These are phyloP conservation scores for Abrostola tripartita DNA, from an alignment of 2,888 invertebrate genomes.

Conservation along the genomic window DNA sequence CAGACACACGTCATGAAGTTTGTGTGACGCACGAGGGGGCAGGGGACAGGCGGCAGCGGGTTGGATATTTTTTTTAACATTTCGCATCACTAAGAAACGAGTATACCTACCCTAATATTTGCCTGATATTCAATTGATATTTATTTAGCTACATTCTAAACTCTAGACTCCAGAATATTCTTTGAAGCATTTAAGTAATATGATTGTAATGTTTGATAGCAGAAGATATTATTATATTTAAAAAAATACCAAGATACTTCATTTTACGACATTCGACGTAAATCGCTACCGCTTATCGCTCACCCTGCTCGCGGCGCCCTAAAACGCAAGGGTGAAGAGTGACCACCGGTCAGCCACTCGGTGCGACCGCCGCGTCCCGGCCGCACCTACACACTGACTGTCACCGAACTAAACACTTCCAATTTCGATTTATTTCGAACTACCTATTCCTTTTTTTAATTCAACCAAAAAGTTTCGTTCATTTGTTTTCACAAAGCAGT, in stretches of 20 bases:
- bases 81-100: no score
- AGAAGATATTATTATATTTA: no score
- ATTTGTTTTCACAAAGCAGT: not conserved
- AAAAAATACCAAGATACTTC: no score
- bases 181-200: no score
- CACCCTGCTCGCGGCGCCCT: slow-evolving; percentile 17
- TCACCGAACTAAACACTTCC: slow-evolving; percentile 18
- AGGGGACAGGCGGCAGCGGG: slow-evolving; percentile 18
- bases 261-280: no score
- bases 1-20: slow-evolving; percentile 47
- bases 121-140: no score
- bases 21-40: slow-evolving; percentile 31
- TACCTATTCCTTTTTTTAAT: slow-evolving; percentile 23
- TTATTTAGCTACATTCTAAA: no score
- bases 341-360: slow-evolving; percentile 52
- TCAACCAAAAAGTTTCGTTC: slow-evolving; percentile 6
- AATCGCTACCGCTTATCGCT: slow-evolving; percentile 20
- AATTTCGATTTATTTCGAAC: slow-evolving; percentile 3
- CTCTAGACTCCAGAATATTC: no score
- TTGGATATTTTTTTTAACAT: not conserved
- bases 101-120: no score
- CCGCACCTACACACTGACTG: slow-evolving; percentile 39
- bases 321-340: slow-evolving; percentile 54
- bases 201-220: no score
- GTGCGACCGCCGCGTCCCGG: slow-evolving; percentile 38